Evolutionary conservation across 1,140 invertebrate genomes (phyloP).

Genomic region (Cherax quadricarinatus): DNA sequence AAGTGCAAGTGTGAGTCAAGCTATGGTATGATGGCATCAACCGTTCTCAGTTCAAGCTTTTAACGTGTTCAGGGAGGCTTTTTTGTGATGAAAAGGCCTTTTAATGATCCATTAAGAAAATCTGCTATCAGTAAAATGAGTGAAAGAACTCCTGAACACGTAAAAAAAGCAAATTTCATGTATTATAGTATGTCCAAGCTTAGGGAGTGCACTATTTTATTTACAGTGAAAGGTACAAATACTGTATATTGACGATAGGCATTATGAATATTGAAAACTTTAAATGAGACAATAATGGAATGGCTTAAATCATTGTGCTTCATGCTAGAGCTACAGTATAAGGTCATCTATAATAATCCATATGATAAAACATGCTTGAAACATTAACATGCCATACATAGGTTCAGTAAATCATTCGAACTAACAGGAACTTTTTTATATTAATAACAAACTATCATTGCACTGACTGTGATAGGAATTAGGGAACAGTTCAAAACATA

Average conservation of each 20-base stretch:
- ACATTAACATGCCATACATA: constrained; percentile 58
- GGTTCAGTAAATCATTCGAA: constrained; percentile 42
- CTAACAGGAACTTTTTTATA: constrained; percentile 29
- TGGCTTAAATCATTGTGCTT: constrained; percentile 45
- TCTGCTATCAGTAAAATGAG: background rate
- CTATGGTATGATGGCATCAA: constrained; percentile 22
- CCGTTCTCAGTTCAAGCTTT: constrained; percentile 47
- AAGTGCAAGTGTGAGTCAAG: constrained; percentile 17
- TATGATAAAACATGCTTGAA: constrained; percentile 56
- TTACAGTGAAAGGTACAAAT: constrained; percentile 63
- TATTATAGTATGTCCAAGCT: constrained; percentile 59
- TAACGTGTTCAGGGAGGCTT: constrained; percentile 47
- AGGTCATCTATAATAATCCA: constrained; percentile 37
- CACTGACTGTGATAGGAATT: constrained; percentile 39
- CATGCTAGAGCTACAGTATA: constrained; percentile 47
- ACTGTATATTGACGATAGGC: constrained; percentile 33
- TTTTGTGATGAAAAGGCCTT: background rate
- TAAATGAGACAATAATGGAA: constrained; percentile 58
- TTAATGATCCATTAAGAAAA: background rate
- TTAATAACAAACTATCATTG: constrained; percentile 28
- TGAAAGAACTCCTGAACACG: constrained; percentile 35
- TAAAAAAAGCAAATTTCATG: constrained; percentile 27
- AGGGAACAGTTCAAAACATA: constrained; percentile 23
- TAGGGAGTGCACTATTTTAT: constrained; percentile 61
- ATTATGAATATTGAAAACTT: constrained; percentile 42